Conservation (phyloP, 30 jellyfish, hydroid and myxozoan genomes). For the Aurelia sp. region DNA sequence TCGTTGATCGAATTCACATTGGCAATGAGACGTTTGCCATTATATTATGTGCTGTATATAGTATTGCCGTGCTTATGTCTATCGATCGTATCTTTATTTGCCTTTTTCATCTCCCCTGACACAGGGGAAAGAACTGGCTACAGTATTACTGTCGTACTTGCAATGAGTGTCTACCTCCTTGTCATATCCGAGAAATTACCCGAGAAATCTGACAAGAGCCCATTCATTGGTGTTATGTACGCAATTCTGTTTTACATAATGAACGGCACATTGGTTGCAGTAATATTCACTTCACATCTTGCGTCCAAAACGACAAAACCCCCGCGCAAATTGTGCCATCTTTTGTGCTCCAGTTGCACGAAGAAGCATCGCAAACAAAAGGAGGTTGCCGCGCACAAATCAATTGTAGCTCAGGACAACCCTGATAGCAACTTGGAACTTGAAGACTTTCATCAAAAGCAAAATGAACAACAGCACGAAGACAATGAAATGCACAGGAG, state of each 20-base stretch:
- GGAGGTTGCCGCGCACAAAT: background rate
- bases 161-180: constrained; percentile 71
- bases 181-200: constrained; percentile 80
- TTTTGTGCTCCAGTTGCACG: constrained; percentile 34
- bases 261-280: constrained; percentile 51
- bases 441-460: background rate
- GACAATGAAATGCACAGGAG: constrained; percentile 12
- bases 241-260: constrained; percentile 32
- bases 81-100: constrained; percentile 25
- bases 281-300: constrained; percentile 39
- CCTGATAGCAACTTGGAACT: background rate
- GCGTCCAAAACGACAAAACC: constrained; percentile 56
- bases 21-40: constrained; percentile 47
- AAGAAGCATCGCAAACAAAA: constrained; percentile 5
- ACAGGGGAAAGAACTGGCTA: constrained; percentile 69
- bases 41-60: constrained; percentile 60
- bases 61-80: constrained; percentile 71
- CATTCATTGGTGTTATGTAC: constrained; percentile 69
- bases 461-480: constrained; percentile 3
- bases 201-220: constrained; percentile 63
- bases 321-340: constrained; percentile 37
- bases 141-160: constrained; percentile 70
- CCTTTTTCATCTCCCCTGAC: constrained; percentile 70
- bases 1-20: constrained; percentile 41
- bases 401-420: background rate